Evolutionary conservation across 1,140 invertebrate genomes (phyloP), one percentile per base, ranked within the genome.

Genomic region (Holcopasites calliopsidis): DNA sequence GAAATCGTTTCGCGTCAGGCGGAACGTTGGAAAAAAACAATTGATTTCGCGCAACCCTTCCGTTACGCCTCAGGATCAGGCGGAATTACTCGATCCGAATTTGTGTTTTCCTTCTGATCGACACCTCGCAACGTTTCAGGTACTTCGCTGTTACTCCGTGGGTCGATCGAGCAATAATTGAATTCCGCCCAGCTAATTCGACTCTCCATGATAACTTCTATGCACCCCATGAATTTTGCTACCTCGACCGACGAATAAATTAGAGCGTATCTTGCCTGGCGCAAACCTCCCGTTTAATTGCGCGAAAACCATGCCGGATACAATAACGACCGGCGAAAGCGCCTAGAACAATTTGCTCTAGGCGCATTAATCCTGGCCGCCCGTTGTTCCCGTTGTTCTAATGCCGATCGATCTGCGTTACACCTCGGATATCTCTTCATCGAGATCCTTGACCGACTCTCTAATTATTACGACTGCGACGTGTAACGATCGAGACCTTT

Each of bases 1-100:
- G 47, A 71, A 76, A 81, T 80, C 57, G 47, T 70, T 61, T 75
- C 58, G 38, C 42, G 35, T 50, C 35, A 26, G 50, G 28, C 58
- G 50, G 16, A 11, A 49, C 38, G 28, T 5, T 18, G 18, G 23
- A 35, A 58, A 54, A n/a, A 70, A 64, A 28, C 35, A 40, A 76
- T 76, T 44, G 11, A 26, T 3, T 55, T 44, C 38, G 35, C 38
- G 23, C 28, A n/a, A 52, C 13, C 10, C 18, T 40, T 55, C 47
- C 18, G 35, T 55, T 21, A 58, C 28, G 6, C 52, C 0, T 8
- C n/a, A 10, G 13, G 21, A 31, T 1, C 11, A n/a, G 44, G n/a
- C n/a, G 44, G 31, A 52, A 35, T 57, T 57, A 35, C 38, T 57
- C 52, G 66, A 57, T 57, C 26, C 26, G 3, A 11, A 2, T 13